Evolutionary conservation across 2,113 vertebrate species (phyloP).

Genomic region (Larimichthys crocea): DNA sequence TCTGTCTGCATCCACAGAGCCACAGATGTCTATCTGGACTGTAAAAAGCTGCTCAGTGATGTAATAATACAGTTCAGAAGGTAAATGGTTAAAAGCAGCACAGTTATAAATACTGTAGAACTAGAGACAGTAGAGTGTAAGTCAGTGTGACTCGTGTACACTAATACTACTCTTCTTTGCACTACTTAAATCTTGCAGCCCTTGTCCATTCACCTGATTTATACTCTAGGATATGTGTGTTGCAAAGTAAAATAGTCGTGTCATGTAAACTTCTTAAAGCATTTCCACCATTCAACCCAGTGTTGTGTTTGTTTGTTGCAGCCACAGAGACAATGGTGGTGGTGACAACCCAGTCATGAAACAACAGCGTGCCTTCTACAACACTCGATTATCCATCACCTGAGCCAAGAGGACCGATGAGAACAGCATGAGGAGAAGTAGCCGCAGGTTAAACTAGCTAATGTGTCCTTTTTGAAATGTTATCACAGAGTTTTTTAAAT

Average conservation of each 20-base stretch:
- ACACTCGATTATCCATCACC: slow-evolving; percentile 44
- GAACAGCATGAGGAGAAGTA: neutral
- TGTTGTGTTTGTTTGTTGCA: slow-evolving; percentile 57
- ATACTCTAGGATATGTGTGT: slow-evolving; percentile 19
- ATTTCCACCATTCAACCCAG: neutral
- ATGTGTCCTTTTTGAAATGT: slow-evolving; percentile 20
- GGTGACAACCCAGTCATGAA: slow-evolving; percentile 60
- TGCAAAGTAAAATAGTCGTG: neutral
- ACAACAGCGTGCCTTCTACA: slow-evolving; percentile 63
- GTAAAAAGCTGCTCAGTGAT: slow-evolving; percentile 70
- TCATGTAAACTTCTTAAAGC: neutral
- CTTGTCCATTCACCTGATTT: slow-evolving; percentile 38
- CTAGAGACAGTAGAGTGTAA: slow-evolving; percentile 37
- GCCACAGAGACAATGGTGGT: slow-evolving; percentile 45
- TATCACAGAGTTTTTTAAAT: neutral
- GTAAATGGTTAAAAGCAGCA: slow-evolving; percentile 40
- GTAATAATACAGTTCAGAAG: slow-evolving; percentile 65
- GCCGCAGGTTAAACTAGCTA: neutral
- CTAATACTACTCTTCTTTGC: neutral
- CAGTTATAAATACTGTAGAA: slow-evolving; percentile 28
- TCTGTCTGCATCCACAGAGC: slow-evolving; percentile 66
- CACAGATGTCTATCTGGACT: slow-evolving; percentile 47
- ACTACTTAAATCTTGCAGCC: neutral
- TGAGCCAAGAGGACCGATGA: slow-evolving; percentile 8
- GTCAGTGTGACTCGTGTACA: neutral